Percentiles rank a stretch among this genome's conserved stretches.
Conservation (phyloP, 2,113 vertebrate genomes). For the Bombycilla garrulus region DNA sequence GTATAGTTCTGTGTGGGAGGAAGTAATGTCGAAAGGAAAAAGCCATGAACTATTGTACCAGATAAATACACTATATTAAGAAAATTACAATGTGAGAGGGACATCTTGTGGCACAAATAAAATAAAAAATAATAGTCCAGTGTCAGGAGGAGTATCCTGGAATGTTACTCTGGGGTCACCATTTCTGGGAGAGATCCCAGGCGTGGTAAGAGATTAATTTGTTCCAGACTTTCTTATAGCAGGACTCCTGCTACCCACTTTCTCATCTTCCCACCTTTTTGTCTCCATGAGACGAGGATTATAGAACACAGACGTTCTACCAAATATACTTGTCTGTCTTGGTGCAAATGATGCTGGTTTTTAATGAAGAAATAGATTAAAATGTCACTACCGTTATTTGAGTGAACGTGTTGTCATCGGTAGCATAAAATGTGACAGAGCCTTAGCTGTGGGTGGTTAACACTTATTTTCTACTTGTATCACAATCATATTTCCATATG, state of each 20-base stretch:
- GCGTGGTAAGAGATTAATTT: background rate
- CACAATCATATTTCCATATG: conserved; percentile 14
- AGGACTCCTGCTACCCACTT: background rate
- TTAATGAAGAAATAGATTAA: conserved; percentile 27
- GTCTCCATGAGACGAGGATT: background rate
- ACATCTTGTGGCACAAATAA: conserved; percentile 35
- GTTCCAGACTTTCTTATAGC: background rate
- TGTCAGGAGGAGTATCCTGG: background rate
- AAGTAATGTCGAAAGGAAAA: background rate
- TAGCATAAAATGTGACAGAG: background rate
- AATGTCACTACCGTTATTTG: background rate
- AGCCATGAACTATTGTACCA: background rate
- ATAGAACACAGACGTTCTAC: background rate
- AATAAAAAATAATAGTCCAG: background rate
- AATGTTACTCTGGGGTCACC: background rate
- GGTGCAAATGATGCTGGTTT: background rate
- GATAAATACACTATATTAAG: conserved; percentile 31
- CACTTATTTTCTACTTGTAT: conserved; percentile 7
- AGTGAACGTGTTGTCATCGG: background rate
- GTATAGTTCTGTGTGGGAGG: conserved; percentile 2
- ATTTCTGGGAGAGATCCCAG: background rate
- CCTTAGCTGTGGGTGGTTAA: conserved; percentile 23
- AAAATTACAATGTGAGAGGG: background rate
- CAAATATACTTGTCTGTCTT: background rate
- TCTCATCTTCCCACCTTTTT: background rate